These are phyloP conservation scores for Folsomia manolachei DNA, from an alignment of 2,888 invertebrate species.

Conservation along the genomic window DNA sequence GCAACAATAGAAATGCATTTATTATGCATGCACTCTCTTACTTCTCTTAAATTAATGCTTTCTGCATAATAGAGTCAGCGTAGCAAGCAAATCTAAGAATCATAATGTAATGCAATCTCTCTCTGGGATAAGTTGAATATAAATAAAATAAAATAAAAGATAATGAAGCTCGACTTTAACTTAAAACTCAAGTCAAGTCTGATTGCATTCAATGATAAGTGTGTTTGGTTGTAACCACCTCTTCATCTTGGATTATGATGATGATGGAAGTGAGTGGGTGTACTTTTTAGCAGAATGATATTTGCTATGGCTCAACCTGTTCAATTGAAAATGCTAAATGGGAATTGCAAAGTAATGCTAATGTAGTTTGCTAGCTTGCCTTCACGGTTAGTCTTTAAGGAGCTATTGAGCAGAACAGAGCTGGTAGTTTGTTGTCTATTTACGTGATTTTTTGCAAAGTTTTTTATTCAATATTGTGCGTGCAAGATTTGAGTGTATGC, in stretches of 20 bases:
- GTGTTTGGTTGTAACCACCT: background rate
- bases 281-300: conserved; percentile 23
- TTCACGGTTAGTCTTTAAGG: conserved; percentile 3
- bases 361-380: background rate
- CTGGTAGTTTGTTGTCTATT: too few species aligned
- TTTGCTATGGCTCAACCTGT: conserved; percentile 22
- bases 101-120: background rate
- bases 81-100: background rate
- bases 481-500: background rate
- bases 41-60: too few species aligned
- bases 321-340: conserved; percentile 5
- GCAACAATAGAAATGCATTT: background rate
- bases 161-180: background rate
- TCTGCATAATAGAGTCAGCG: too few species aligned
- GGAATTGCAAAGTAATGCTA: background rate
- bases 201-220: conserved; percentile 20
- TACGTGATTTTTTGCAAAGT: background rate
- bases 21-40: background rate
- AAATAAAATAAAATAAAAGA: background rate
- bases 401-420: conserved; percentile 2
- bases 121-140: background rate
- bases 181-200: background rate
- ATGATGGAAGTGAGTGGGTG: conserved; percentile 26
- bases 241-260: background rate
- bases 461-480: conserved; percentile 1